phyloP scores from a whole-genome alignment of 37 sponge, comb jelly and placozoan genomes.

The Agelas oroides region DNA sequence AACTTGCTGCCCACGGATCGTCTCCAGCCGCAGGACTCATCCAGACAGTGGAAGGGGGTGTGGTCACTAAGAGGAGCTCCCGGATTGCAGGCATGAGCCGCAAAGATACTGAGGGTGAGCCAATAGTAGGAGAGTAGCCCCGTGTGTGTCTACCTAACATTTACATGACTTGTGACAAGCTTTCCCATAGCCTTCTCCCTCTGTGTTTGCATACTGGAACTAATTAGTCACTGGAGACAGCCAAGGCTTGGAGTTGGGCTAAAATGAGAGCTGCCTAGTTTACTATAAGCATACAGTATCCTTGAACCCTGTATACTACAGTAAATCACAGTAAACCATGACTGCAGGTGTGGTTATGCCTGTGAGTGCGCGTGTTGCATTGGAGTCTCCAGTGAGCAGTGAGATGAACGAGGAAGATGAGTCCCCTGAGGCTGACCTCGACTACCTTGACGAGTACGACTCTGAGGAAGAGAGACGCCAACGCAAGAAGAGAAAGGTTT shows the following conservation, averaged over 20 bases:
- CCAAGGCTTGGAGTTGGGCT: too few species aligned
- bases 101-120: too few species aligned
- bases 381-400: slow-evolving; percentile 66
- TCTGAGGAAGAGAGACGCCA: slow-evolving; percentile 56
- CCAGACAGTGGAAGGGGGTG: slow-evolving; percentile 49
- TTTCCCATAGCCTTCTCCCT: too few species aligned
- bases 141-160: too few species aligned
- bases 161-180: too few species aligned
- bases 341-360: neutral
- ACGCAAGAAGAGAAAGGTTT: slow-evolving; percentile 35
- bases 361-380: neutral
- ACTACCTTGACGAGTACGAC: slow-evolving; percentile 71
- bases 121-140: too few species aligned
- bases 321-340: too few species aligned
- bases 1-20: neutral
- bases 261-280: too few species aligned
- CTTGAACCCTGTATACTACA: too few species aligned
- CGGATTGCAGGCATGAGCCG: slow-evolving; percentile 41
- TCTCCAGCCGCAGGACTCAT: slow-evolving; percentile 32
- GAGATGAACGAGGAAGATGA: slow-evolving; percentile 70
- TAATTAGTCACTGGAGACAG: too few species aligned
- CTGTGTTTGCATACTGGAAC: too few species aligned
- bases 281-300: too few species aligned
- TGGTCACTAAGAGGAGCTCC: slow-evolving; percentile 69
- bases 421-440: slow-evolving; percentile 53